Evolutionary conservation across 2,797 vertebrate species (phyloP).

Genomic region (Halcyon chelicuti): DNA sequence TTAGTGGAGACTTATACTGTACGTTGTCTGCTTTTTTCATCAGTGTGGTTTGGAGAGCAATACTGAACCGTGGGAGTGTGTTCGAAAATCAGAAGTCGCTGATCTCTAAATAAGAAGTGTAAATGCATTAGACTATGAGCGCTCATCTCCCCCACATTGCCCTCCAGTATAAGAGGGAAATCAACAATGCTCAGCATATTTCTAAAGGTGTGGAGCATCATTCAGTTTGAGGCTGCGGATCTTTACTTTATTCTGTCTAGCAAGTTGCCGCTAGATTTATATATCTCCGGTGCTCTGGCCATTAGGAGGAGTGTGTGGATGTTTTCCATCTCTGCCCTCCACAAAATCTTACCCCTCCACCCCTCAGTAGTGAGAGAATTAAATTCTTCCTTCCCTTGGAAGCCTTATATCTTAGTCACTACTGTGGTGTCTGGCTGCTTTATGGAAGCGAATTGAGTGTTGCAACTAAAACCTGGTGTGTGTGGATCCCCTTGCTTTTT

Average conservation of each 20-base stretch:
- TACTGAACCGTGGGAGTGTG: neutral
- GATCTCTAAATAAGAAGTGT: neutral
- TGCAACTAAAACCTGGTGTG: neutral
- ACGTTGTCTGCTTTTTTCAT: constrained; percentile 17
- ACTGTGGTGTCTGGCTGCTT: neutral
- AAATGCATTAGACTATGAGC: neutral
- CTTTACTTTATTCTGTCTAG: constrained; percentile 14
- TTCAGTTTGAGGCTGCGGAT: neutral
- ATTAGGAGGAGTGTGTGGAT: neutral
- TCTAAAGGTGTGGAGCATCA: neutral
- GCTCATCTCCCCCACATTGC: neutral
- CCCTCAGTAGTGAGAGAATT: neutral
- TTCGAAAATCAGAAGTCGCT: constrained; percentile 44
- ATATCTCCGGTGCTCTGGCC: neutral
- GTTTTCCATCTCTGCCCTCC: neutral
- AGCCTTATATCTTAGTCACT: neutral
- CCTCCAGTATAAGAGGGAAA: neutral
- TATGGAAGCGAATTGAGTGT: neutral
- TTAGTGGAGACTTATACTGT: neutral
- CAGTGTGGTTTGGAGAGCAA: constrained; percentile 1
- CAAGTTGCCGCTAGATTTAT: constrained; percentile 1
- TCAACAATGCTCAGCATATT: neutral
- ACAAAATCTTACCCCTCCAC: neutral
- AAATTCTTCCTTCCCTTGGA: neutral
- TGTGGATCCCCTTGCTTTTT: neutral